These are phyloP conservation scores for Cryptotermes secundus DNA, from an alignment of 1,140 invertebrate genomes.

Conservation along the genomic window DNA sequence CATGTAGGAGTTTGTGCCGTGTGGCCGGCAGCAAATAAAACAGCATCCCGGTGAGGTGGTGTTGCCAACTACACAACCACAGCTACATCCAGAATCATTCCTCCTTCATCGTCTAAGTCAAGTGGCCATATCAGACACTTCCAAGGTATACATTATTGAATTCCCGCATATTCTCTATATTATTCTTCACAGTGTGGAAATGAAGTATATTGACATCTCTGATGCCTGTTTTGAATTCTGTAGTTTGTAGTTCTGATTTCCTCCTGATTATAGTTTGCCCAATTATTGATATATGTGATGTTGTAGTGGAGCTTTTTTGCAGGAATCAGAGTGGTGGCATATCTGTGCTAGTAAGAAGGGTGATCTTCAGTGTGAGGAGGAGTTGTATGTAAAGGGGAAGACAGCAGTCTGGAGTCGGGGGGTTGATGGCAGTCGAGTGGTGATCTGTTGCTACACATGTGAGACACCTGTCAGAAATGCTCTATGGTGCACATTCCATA, in stretches of 20 bases:
- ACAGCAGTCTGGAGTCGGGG: constrained; percentile 74
- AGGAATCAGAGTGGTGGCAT: constrained; percentile 63
- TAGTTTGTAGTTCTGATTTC: background rate
- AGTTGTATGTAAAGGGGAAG: constrained; percentile 82
- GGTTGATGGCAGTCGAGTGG: constrained; percentile 43
- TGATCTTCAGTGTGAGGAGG: constrained; percentile 64
- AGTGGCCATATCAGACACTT: constrained; percentile 65
- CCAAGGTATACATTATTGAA: background rate
- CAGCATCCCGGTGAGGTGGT: constrained; percentile 71
- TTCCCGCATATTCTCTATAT: background rate
- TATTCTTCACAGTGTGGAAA: background rate
- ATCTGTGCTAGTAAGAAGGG: constrained; percentile 51
- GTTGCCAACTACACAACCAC: constrained; percentile 43
- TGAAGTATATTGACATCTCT: background rate
- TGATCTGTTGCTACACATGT: constrained; percentile 72
- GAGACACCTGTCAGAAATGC: constrained; percentile 80
- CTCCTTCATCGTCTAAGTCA: constrained; percentile 69
- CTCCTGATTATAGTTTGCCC: background rate
- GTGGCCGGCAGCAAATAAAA: constrained; percentile 75
- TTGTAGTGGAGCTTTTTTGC: background rate
- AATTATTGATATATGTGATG: background rate
- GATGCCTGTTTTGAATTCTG: background rate
- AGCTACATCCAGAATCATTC: constrained; percentile 57
- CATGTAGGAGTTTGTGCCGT: constrained; percentile 83
- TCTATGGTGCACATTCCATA: constrained; percentile 73